These are phyloP conservation scores for Holacanthella duospinosa DNA, from an alignment of 2,888 invertebrate genomes.

Conservation along the genomic window DNA sequence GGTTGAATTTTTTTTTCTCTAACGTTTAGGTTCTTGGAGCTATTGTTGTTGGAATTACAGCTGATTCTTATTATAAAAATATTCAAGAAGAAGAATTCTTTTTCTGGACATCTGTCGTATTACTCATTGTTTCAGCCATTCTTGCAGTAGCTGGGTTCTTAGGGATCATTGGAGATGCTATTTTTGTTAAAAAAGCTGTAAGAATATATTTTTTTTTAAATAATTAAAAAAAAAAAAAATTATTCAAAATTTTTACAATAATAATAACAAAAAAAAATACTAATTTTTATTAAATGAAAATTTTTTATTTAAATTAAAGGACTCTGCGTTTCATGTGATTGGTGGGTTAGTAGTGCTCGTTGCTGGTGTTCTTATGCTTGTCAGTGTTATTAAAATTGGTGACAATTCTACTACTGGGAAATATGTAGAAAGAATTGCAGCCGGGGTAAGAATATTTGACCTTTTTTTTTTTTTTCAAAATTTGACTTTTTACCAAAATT, in stretches of 20 bases:
- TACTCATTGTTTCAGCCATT: slow-evolving; percentile 9
- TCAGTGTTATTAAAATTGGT: slow-evolving; percentile 3
- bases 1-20: not conserved
- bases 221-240: not conserved
- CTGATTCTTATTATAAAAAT: slow-evolving; percentile 16
- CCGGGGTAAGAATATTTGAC: slow-evolving; percentile 1
- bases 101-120: slow-evolving; percentile 9
- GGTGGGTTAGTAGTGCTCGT: slow-evolving; percentile 13
- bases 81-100: slow-evolving; percentile 7
- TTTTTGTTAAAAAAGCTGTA: slow-evolving; percentile 7
- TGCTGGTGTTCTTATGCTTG: slow-evolving; percentile 16
- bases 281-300: not conserved
- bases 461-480: not conserved
- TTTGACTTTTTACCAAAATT: too few species aligned
- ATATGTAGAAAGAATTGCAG: slow-evolving; percentile 1
- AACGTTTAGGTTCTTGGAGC: slow-evolving; percentile 27
- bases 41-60: slow-evolving; percentile 26
- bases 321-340: slow-evolving; percentile 6
- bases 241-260: too few species aligned
- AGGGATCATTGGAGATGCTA: not conserved
- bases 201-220: too few species aligned
- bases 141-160: slow-evolving; percentile 7
- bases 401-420: not conserved
- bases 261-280: not conserved
- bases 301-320: not conserved